A percentile compares a stretch with the other conserved stretches of the same genome.
phyloP scores from a whole-genome alignment of 2,888 invertebrate genomes.

The Drosophila atripex region DNA sequence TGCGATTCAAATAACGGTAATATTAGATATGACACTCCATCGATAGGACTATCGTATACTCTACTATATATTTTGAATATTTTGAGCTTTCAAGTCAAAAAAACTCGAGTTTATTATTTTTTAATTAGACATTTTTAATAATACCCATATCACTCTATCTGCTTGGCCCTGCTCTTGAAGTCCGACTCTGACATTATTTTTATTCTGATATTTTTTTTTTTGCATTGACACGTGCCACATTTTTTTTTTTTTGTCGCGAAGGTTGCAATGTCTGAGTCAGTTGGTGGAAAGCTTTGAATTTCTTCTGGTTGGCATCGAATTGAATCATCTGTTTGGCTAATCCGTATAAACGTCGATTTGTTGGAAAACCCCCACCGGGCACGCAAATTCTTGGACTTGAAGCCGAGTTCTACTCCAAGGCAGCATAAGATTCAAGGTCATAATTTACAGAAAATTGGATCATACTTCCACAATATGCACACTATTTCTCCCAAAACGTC shows the following conservation, averaged over 20 bases:
- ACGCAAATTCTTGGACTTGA: conserved; percentile 39
- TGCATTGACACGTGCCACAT: conserved; percentile 38
- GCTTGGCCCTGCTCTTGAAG: conserved; percentile 28
- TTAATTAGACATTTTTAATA: not conserved
- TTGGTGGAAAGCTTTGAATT: conserved; percentile 56
- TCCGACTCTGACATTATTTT: conserved; percentile 21
- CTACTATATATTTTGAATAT: not conserved
- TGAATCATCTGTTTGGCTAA: conserved; percentile 32
- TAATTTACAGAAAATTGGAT: not conserved
- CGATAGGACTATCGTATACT: not conserved
- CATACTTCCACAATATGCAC: not conserved
- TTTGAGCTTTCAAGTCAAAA: not conserved
- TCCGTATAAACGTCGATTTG: conserved; percentile 22
- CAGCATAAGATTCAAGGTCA: conserved; percentile 27
- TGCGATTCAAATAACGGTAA: conserved; percentile 28
- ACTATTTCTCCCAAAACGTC: not conserved
- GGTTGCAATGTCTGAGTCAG: conserved; percentile 48
- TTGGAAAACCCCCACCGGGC: conserved; percentile 28
- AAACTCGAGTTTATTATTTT: no score
- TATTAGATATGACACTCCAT: conserved; percentile 3
- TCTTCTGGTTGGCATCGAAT: conserved; percentile 20
- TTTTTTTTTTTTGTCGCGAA: conserved; percentile 3
- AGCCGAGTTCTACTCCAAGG: no score
- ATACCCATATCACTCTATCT: not conserved
- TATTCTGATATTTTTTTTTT: conserved; percentile 20